These are phyloP conservation scores for Bombus polaris DNA, from an alignment of 1,140 invertebrate genomes.

Conservation along the genomic window DNA sequence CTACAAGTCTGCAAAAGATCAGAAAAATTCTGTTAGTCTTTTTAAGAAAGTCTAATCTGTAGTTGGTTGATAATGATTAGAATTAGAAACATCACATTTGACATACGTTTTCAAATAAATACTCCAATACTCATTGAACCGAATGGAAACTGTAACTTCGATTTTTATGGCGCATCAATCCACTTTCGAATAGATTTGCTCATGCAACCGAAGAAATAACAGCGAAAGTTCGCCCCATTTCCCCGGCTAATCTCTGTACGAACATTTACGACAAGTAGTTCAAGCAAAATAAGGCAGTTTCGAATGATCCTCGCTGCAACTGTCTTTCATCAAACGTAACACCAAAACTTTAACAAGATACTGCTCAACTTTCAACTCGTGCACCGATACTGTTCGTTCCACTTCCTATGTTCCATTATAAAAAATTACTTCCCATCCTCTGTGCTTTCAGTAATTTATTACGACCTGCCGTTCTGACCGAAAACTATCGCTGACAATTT, in stretches of 20 bases:
- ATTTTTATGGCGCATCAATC: background rate
- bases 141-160: background rate
- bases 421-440: background rate
- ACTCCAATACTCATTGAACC: background rate
- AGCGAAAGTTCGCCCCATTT: constrained; percentile 10
- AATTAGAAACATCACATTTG: background rate
- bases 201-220: background rate
- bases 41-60: too few relatives aligned
- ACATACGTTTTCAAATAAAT: background rate
- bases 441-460: background rate
- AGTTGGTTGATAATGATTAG: background rate
- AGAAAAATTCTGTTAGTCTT: too few relatives aligned
- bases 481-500: background rate
- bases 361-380: background rate
- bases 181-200: background rate
- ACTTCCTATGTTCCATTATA: background rate
- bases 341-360: constrained; percentile 28
- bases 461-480: too few relatives aligned
- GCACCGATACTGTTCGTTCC: background rate
- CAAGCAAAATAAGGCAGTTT: constrained; percentile 27
- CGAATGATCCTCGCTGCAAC: constrained; percentile 22
- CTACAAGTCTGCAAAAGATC: too few relatives aligned
- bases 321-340: constrained; percentile 21
- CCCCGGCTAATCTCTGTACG: constrained; percentile 22
- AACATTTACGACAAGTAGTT: constrained; percentile 20